Percentiles rank a stretch among this genome's conserved stretches.
Conservation (phyloP, 1,140 invertebrate species). For the Aphis gossypii region DNA sequence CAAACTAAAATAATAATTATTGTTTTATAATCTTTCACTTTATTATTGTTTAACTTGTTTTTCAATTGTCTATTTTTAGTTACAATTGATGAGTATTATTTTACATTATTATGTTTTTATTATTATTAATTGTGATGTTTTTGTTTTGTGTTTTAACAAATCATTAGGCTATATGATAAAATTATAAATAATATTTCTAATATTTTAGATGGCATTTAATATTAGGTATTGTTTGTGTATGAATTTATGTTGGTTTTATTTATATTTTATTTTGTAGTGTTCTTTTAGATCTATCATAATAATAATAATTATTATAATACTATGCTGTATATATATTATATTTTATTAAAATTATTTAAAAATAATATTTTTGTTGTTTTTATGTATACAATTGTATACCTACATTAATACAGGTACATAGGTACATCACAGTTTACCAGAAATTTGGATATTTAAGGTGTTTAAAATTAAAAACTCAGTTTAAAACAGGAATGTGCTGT, state of each 20-base stretch:
- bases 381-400: neutral
- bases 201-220: constrained; percentile 57
- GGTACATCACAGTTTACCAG: neutral
- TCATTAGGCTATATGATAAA: constrained; percentile 57
- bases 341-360: constrained; percentile 58
- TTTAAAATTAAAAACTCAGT: neutral
- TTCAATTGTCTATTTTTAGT: constrained; percentile 50
- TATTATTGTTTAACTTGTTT: constrained; percentile 48
- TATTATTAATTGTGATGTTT: constrained; percentile 57
- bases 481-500: constrained; percentile 55
- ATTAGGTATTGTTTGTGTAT: constrained; percentile 58
- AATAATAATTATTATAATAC: constrained; percentile 57
- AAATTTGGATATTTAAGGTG: neutral
- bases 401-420: neutral
- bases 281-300: constrained; percentile 58
- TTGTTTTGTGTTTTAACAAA: constrained; percentile 58
- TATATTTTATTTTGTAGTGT: constrained; percentile 58
- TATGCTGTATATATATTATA: constrained; percentile 58
- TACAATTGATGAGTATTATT: constrained; percentile 55
- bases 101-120: constrained; percentile 27
- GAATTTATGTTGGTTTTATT: constrained; percentile 58
- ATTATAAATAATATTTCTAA: constrained; percentile 54
- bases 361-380: constrained; percentile 48
- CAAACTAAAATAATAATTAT: constrained; percentile 45
- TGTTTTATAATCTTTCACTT: constrained; percentile 44